A percentile compares a stretch with the other conserved stretches of the same genome.
These are phyloP conservation scores for Mionectes olivaceus DNA, from an alignment of 2,797 vertebrate species.

Conservation along the genomic window DNA sequence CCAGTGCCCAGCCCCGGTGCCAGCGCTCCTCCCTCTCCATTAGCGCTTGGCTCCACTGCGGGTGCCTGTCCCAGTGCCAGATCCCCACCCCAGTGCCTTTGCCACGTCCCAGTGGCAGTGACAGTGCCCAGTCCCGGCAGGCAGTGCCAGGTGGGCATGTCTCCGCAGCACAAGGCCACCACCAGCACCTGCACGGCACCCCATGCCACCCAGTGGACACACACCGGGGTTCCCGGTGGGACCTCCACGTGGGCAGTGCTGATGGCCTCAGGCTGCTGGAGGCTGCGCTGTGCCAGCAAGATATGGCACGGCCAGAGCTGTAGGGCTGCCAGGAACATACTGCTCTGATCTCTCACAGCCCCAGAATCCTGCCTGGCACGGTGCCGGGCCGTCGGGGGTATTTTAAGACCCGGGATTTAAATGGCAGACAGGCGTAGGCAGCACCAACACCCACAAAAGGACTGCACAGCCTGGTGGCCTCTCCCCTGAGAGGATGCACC, in stretches of 20 bases:
- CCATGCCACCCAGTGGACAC: neutral
- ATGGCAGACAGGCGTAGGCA: fast-evolving
- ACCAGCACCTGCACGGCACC: neutral
- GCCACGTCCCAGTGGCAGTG: neutral
- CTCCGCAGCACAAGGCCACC: neutral
- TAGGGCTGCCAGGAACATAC: neutral
- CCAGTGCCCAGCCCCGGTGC: neutral
- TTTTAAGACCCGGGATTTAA: constrained; percentile 36
- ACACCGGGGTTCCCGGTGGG: fast-evolving
- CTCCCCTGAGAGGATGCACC: fast-evolving
- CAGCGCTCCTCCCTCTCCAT: too few species aligned
- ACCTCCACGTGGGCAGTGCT: fast-evolving
- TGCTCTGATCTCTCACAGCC: neutral
- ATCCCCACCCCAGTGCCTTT: too few species aligned
- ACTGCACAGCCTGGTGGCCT: neutral
- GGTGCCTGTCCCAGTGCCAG: too few species aligned
- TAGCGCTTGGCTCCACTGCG: too few species aligned
- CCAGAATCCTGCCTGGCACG: neutral
- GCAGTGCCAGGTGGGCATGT: fast-evolving
- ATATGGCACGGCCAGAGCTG: fast-evolving
- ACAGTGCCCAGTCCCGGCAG: neutral
- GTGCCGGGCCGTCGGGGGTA: neutral
- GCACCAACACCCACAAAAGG: neutral
- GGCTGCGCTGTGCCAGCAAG: neutral
- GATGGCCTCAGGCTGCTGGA: neutral